Base-by-base conservation (phyloP, 2,888 invertebrate genomes). In the Drosophila mercatorum region DNA sequence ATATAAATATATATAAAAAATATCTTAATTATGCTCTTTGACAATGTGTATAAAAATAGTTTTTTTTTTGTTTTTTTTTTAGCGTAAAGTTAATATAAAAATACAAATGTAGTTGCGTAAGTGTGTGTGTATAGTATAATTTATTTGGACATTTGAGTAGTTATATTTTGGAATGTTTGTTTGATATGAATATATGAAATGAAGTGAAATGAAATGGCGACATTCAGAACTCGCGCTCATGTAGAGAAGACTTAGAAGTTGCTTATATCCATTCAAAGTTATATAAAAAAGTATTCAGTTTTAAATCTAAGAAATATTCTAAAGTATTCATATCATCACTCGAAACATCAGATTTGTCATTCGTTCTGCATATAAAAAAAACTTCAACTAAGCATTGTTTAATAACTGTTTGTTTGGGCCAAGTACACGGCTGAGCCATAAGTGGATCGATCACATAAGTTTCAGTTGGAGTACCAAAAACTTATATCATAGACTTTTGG, bases 1-100 rank as follows among this genome's bases (percentile, higher is more conserved):
- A 55, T 57, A 68, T 57, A 68, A 58, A 74, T 57, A 68, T 61
- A 74, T 66, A 75, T 87, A 84, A 76, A 82, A 82, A 82, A 75
- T 80, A 72, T 38, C 72, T 80, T 80, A 77, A 72, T 66, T 68
- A 67, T 70, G 72, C 68, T 82, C 66, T 76, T 81, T 75, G 67
- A 71, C 73, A 78, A 76, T 71, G 58, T 80, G 58, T 88, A 88
- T 87, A 81, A 89, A 84, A 89, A 89, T 88, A 70, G 70, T 67
- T 60, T 65, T 34, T 28, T 40, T 51, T 55, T 53, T 60, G 60
- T 41, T 40, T 61, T 58, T 44, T 10, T 68, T 3, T 10, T 65
- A 40, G 38, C 49, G 60, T 76, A 40, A 43, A 64, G 46, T 63
- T 57, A 55, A 53, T 76, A 64, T 47, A 63, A 80, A 78, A 78